Conservation (phyloP, 2,797 vertebrate species). For the Cyclopterus lumpus region DNA sequence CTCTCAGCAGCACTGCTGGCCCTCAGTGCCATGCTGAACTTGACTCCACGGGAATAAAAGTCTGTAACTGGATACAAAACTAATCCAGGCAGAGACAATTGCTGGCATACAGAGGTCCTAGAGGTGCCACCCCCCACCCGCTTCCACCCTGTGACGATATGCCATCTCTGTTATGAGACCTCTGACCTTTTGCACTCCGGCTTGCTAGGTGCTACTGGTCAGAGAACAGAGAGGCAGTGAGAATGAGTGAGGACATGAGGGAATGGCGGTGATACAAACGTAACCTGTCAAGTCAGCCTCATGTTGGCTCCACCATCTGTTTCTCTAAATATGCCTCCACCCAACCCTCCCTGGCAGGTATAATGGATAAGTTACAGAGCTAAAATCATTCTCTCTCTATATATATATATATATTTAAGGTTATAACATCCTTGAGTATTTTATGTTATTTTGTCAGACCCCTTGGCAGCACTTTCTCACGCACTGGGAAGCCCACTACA, state of each 20-base stretch:
- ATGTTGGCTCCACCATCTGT: constrained; percentile 39
- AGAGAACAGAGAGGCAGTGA: constrained; percentile 34
- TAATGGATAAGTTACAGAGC: neutral
- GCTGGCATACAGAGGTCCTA: constrained; percentile 72
- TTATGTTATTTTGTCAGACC: neutral
- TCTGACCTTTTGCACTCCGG: constrained; percentile 64
- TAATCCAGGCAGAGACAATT: constrained; percentile 84
- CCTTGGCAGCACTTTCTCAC: neutral
- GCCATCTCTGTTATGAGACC: constrained; percentile 65
- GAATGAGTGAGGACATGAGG: constrained; percentile 42
- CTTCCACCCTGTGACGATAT: constrained; percentile 49
- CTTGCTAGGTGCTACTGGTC: constrained; percentile 64
- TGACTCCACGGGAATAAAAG: constrained; percentile 84
- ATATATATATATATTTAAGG: neutral
- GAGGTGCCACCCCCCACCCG: constrained; percentile 48
- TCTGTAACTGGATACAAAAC: constrained; percentile 82
- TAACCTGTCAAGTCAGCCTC: constrained; percentile 53
- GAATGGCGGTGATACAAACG: constrained; percentile 56
- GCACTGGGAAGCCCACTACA: neutral
- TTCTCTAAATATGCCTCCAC: constrained; percentile 22
- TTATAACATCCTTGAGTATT: neutral
- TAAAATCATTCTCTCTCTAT: neutral
- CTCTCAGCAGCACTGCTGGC: constrained; percentile 75
- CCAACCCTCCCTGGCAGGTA: neutral
- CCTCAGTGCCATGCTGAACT: constrained; percentile 80